Conservation (phyloP, 2,113 vertebrate species). For the Strix aluco region DNA sequence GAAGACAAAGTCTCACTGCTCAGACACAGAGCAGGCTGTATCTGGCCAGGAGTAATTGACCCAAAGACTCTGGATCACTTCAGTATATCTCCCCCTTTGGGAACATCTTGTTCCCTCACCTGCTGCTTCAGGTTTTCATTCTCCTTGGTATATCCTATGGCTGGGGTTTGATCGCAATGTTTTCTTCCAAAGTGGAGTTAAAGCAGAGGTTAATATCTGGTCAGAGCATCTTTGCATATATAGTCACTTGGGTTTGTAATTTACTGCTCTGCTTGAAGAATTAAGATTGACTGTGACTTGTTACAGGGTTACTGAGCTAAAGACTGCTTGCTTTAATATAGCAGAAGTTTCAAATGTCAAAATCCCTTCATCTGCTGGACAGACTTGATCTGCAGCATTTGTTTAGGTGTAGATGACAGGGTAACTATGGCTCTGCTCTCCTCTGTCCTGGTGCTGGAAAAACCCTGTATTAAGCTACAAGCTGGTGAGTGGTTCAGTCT, state of each 20-base stretch:
- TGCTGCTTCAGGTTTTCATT: constrained; percentile 71
- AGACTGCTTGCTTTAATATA: background rate
- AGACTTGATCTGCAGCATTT: background rate
- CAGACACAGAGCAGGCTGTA: constrained; percentile 74
- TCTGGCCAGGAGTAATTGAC: constrained; percentile 70
- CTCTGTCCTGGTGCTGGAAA: background rate
- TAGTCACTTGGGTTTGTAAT: constrained; percentile 40
- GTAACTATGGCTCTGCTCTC: background rate
- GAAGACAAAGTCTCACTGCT: constrained; percentile 90
- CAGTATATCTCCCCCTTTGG: constrained; percentile 34
- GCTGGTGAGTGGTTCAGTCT: background rate
- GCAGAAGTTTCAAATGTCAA: background rate
- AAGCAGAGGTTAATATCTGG: constrained; percentile 10
- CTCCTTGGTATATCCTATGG: constrained; percentile 35
- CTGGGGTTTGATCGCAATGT: constrained; percentile 62
- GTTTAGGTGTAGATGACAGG: background rate
- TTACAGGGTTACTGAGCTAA: constrained; percentile 10
- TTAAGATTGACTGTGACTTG: constrained; percentile 18
- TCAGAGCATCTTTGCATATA: background rate
- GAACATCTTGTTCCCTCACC: constrained; percentile 41
- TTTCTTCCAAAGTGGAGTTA: constrained; percentile 22
- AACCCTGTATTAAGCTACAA: background rate
- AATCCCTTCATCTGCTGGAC: background rate
- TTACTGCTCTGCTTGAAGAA: constrained; percentile 62
- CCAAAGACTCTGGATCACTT: constrained; percentile 58